Evolutionary conservation across 2,113 vertebrate genomes (phyloP), one percentile per base, ranked within the genome.

Genomic region (Cavia aperea): DNA sequence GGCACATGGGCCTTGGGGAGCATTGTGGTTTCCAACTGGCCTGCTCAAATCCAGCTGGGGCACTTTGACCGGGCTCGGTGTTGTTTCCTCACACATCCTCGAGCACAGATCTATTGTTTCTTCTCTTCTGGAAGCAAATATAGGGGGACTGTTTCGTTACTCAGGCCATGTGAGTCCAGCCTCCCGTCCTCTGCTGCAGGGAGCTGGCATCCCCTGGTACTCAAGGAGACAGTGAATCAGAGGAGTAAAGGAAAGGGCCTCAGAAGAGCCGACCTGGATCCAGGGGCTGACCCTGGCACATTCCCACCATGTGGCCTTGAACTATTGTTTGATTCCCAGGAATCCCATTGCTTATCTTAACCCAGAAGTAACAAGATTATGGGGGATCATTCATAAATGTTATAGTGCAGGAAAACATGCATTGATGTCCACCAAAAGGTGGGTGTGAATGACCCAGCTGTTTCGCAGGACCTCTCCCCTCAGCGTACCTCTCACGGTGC

Each of bases 341-440:
- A 16, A 39, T 62, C 68, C 86, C 39, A 23, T 49, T 72, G 49
- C 51, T 10, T 6, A 2, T 72, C 31, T 86, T 73, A 63, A 77
- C 29, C 81, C 0, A 87, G n/a, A 58, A 84, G 70, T 63, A 63
- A 36, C 19, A 73, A 49, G 13, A 54, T 8, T 49, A 81, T 36
- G 14, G 63, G 33, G 68, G 62, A 86, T 81, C 46, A 63, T 31
- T 91, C 31, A 21, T 51, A 58, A 91, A 89, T 54, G 19, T 89
- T 51, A 31, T 23, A 2, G 19, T 68, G 51, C 70, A 88, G 58
- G 49, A 81, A 79, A 93, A 92, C 36, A 39, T 66, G 54, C 13
- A 31, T n/a, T 81, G 23, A 39, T 62, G 89, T 81, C 43, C 43
- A 46, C 82, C 91, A 83, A n/a, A 65, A 86, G 83, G 31, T 58